Evolutionary conservation across 2,113 vertebrate genomes (phyloP).

Genomic region (Isurus oxyrinchus): DNA sequence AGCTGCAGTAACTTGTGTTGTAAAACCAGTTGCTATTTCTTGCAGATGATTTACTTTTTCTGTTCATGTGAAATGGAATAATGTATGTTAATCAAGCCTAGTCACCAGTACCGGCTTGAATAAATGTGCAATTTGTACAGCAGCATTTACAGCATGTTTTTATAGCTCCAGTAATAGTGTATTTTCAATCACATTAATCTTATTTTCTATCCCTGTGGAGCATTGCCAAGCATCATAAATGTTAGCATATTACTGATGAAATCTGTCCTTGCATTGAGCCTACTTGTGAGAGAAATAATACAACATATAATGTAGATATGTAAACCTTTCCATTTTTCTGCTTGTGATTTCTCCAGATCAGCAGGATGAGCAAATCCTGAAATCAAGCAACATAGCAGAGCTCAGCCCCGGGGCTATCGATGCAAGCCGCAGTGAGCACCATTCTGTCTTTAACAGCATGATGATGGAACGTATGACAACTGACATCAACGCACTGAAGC

Average conservation of each 20-base stretch:
- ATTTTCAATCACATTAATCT: background rate
- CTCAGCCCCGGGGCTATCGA: conserved; percentile 88
- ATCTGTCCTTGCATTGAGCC: background rate
- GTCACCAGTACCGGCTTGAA: background rate
- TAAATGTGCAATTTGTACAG: background rate
- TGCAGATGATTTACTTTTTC: background rate
- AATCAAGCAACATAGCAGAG: conserved; percentile 77
- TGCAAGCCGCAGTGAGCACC: conserved; percentile 77
- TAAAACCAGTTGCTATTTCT: background rate
- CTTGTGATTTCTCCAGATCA: conserved; percentile 59
- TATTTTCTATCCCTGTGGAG: background rate
- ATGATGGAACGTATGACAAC: conserved; percentile 98
- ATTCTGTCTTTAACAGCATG: conserved; percentile 91
- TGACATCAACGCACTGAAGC: conserved; percentile 84
- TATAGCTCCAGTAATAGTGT: background rate
- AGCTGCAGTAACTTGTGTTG: background rate
- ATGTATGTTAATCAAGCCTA: background rate
- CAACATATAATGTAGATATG: background rate
- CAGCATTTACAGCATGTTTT: background rate
- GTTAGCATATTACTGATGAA: background rate
- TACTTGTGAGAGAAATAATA: background rate
- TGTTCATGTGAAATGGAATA: background rate
- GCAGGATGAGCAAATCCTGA: conserved; percentile 63
- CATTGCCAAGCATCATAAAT: background rate
- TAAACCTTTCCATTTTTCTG: background rate